Conservation (phyloP, 1,140 invertebrate species). For the Chymomyza costata region DNA sequence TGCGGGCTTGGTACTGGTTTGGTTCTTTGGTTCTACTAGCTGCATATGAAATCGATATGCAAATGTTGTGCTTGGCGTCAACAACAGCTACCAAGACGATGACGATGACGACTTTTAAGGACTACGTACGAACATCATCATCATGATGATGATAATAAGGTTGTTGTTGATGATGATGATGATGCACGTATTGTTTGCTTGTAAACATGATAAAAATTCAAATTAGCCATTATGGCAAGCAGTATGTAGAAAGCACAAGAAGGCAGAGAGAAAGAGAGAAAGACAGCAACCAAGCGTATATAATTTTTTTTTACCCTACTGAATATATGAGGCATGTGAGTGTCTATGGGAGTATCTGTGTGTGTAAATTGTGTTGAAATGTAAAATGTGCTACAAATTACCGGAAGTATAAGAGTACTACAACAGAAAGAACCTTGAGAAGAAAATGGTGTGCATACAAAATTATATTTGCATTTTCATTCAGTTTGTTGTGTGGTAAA, state of each 20-base stretch:
- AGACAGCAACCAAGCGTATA: no score
- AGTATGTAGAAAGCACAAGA: no score
- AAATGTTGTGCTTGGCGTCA: constrained; percentile 50
- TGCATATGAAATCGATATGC: constrained; percentile 73
- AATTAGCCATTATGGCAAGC: constrained; percentile 66
- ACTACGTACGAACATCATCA: no score
- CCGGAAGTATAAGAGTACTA: constrained; percentile 30
- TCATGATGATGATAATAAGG: constrained; percentile 12
- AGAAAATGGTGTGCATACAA: constrained; percentile 15
- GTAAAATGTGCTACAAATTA: constrained; percentile 67
- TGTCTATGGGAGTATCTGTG: constrained; percentile 13
- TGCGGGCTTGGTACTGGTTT: no score
- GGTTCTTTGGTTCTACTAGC: no score
- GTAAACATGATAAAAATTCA: constrained; percentile 74
- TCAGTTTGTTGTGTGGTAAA: constrained; percentile 1
- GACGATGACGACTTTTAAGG: no score
- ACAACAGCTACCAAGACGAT: neutral
- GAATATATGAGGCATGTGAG: no score
- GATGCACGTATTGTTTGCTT: constrained; percentile 73
- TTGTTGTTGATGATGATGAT: constrained; percentile 41
- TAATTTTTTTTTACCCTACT: no score
- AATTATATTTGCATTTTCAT: constrained; percentile 54
- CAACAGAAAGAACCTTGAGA: constrained; percentile 42
- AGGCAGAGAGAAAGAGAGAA: constrained; percentile 1
- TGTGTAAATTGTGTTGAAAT: constrained; percentile 54